These are phyloP conservation scores for Archocentrus centrarchus DNA, from an alignment of 2,113 vertebrate genomes.

Conservation along the genomic window DNA sequence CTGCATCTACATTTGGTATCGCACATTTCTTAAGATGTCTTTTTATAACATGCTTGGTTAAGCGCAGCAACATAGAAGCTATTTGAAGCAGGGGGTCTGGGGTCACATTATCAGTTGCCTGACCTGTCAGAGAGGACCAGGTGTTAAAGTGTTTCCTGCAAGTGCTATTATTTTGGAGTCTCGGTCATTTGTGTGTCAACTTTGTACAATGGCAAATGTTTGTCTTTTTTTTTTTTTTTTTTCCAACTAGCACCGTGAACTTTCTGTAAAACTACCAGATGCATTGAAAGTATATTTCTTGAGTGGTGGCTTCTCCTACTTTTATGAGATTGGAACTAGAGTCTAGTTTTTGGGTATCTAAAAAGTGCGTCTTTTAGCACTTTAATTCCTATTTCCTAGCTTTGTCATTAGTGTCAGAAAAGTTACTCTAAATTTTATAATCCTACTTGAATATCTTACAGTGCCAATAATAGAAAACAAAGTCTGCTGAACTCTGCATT, in stretches of 20 bases:
- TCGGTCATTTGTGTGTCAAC: not conserved
- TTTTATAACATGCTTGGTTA: constrained; percentile 54
- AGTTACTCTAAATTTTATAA: not conserved
- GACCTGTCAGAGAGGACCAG: constrained; percentile 53
- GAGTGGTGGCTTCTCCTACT: not conserved
- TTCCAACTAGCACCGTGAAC: not conserved
- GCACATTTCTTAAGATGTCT: constrained; percentile 43
- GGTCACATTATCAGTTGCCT: constrained; percentile 59
- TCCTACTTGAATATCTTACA: not conserved
- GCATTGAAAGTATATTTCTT: not conserved
- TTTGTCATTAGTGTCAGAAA: not conserved
- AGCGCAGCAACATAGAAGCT: constrained; percentile 57
- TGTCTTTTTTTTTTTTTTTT: too few species aligned
- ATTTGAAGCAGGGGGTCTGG: constrained; percentile 60
- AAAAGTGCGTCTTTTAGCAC: not conserved
- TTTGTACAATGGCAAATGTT: not conserved
- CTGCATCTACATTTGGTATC: constrained; percentile 15
- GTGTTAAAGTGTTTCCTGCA: constrained; percentile 56
- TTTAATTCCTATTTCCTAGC: not conserved
- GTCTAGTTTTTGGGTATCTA: not conserved
- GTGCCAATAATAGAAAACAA: not conserved
- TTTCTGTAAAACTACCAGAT: not conserved
- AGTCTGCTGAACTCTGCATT: not conserved
- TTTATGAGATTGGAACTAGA: not conserved
- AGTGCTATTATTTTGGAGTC: constrained; percentile 56